A percentile compares a stretch with the other conserved stretches of the same genome.
These are phyloP conservation scores for Sebastes cheni DNA, from an alignment of 2,797 vertebrate genomes.

Conservation along the genomic window DNA sequence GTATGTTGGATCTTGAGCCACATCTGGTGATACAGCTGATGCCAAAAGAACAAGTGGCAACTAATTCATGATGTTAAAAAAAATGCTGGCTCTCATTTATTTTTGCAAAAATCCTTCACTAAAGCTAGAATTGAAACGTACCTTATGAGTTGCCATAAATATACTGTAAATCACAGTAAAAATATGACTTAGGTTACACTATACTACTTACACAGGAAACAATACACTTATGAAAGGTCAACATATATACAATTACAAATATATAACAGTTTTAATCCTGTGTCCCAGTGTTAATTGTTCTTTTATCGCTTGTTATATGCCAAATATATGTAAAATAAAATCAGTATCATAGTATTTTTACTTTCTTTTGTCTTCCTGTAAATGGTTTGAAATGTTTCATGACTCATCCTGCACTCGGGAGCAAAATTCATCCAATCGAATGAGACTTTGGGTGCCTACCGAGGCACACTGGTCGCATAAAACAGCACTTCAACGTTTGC, in stretches of 20 bases:
- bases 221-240: background rate
- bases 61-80: background rate
- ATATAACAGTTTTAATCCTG: too few species aligned
- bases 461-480: too few species aligned
- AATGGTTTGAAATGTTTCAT: too few species aligned
- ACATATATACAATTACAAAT: background rate
- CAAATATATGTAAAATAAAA: too few species aligned
- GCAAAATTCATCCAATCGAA: too few species aligned
- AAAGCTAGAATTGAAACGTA: background rate
- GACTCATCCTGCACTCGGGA: too few species aligned
- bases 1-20: background rate
- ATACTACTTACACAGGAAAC: background rate
- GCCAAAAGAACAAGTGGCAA: conserved; percentile 2
- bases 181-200: background rate
- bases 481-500: too few species aligned
- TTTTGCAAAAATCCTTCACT: background rate
- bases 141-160: background rate
- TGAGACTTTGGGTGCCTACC: too few species aligned
- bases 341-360: too few species aligned
- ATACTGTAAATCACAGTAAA: background rate
- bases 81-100: background rate
- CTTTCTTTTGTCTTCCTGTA: too few species aligned
- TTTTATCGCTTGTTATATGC: too few species aligned
- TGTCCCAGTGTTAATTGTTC: too few species aligned
- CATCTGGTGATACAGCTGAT: conserved; percentile 34